Percentiles rank a stretch among this genome's conserved stretches.
Conservation (phyloP, 2,888 invertebrate species). For the Platycnemis pennipes region DNA sequence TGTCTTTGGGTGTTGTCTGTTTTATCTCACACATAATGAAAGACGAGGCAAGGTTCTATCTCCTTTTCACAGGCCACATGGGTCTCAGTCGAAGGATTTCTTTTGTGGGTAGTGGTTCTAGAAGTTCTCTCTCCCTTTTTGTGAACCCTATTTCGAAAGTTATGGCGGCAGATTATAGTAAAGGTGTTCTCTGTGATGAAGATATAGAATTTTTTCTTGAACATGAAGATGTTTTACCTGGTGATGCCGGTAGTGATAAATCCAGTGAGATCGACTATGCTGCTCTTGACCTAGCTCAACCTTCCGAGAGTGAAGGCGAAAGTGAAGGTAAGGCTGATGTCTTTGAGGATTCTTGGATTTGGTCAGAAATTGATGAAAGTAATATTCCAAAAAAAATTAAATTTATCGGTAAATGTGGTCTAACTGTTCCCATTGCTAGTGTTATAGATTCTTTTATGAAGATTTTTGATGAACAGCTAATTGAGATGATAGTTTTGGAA, state of each 20-base stretch:
- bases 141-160: too few relatives aligned
- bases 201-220: neutral
- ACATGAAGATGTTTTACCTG: neutral
- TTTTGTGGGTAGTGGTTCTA: neutral
- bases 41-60: neutral
- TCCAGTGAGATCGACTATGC: neutral
- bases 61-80: conserved; percentile 1
- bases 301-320: too few relatives aligned
- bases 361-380: neutral
- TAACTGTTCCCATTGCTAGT: neutral
- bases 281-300: neutral
- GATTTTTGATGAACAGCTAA: neutral
- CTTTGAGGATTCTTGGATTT: neutral
- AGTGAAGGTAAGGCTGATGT: too few relatives aligned
- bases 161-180: too few relatives aligned
- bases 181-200: neutral
- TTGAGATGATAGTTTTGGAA: too few relatives aligned
- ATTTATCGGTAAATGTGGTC: too few relatives aligned
- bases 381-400: neutral
- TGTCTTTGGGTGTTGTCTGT: neutral
- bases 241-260: conserved; percentile 8
- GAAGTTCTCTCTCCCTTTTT: neutral
- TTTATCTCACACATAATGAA: neutral
- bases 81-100: conserved; percentile 1
- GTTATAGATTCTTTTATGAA: neutral